A percentile compares a stretch with the other conserved stretches of the same genome.
These are phyloP conservation scores for Mormyrops boulengeri DNA, from an alignment of 2,797 vertebrate species.

Conservation along the genomic window DNA sequence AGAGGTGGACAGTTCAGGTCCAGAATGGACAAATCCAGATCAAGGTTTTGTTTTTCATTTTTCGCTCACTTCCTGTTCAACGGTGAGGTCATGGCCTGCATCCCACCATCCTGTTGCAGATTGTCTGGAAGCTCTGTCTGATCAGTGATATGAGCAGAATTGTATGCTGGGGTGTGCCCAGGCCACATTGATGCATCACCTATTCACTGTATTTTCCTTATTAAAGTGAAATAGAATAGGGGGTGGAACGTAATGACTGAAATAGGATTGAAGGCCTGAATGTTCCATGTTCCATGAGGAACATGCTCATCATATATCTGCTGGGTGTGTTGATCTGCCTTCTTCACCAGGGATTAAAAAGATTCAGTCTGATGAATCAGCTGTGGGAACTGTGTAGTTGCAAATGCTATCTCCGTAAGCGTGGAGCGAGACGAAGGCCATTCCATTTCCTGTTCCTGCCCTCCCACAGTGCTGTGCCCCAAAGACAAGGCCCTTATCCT, in stretches of 20 bases:
- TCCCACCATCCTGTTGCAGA: not conserved
- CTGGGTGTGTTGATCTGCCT: not conserved
- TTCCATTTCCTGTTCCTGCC: conserved; percentile 2
- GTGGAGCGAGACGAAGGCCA: not conserved
- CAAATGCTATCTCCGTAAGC: not conserved
- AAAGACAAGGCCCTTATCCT: conserved; percentile 26
- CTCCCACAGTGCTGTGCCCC: conserved; percentile 6
- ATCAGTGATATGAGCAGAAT: not conserved
- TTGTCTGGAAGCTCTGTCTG: not conserved
- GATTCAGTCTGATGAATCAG: not conserved
- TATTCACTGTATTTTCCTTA: not conserved
- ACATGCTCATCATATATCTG: not conserved
- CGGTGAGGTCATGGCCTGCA: conserved; percentile 25
- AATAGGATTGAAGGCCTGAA: not conserved
- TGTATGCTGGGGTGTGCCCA: not conserved
- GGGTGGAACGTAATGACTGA: not conserved
- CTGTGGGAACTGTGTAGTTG: not conserved
- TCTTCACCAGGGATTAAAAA: not conserved
- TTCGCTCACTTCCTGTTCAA: conserved; percentile 30
- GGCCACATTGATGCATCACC: not conserved
- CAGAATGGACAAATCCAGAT: not conserved
- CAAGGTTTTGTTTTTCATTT: not conserved
- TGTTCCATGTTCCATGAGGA: not conserved
- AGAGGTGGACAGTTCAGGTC: not conserved
- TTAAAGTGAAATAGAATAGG: not conserved